These are phyloP conservation scores for Colius striatus DNA, from an alignment of 2,113 vertebrate genomes.

Conservation along the genomic window DNA sequence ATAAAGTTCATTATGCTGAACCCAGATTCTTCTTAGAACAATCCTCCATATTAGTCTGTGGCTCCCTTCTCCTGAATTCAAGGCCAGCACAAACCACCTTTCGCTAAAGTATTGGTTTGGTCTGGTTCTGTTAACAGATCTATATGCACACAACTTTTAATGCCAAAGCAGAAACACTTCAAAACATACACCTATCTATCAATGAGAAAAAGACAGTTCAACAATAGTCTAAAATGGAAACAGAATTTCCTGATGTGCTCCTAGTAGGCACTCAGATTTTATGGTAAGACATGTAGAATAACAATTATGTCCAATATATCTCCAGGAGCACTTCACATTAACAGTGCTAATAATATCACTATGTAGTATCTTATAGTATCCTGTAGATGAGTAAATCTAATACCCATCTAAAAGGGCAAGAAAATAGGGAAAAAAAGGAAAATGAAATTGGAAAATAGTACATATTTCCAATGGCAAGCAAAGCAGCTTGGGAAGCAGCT, in stretches of 20 bases:
- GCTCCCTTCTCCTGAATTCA: neutral
- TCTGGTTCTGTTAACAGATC: constrained; percentile 2
- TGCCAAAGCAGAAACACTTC: constrained; percentile 13
- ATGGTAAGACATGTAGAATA: neutral
- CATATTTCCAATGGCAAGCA: neutral
- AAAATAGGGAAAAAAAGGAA: neutral
- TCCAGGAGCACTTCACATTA: neutral
- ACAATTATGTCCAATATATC: neutral
- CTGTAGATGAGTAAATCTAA: neutral
- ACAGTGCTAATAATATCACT: neutral
- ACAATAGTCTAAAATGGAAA: neutral
- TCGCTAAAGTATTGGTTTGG: constrained; percentile 9
- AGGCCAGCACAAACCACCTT: constrained; percentile 8
- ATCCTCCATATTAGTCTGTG: neutral
- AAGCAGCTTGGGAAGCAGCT: neutral
- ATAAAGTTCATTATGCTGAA: constrained; percentile 32
- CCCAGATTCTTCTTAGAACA: neutral
- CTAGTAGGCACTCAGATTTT: neutral
- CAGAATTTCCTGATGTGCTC: neutral
- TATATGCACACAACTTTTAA: neutral
- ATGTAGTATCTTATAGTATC: neutral
- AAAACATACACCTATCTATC: neutral
- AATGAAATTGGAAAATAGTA: no score
- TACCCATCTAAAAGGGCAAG: rapidly evolving
- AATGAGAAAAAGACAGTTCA: neutral